phyloP scores from a whole-genome alignment of 2,888 invertebrate species.

The Pristionchus japonicus region DNA sequence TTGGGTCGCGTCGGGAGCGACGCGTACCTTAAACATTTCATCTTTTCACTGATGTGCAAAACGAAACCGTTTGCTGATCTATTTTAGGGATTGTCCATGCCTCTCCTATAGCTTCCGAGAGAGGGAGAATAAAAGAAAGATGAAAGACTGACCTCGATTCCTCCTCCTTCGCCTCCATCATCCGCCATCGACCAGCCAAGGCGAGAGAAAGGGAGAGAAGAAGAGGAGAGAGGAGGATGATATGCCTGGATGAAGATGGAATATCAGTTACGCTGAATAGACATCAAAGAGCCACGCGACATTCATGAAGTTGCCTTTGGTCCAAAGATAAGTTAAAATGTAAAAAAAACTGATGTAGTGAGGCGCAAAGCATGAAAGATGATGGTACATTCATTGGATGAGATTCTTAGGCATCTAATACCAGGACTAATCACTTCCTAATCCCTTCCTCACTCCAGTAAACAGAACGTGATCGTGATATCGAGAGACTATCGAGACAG shows the following conservation, averaged over 20 bases:
- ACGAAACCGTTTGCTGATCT: too few species aligned
- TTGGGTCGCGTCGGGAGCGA: not conserved
- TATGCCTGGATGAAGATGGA: not conserved
- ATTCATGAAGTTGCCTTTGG: too few species aligned
- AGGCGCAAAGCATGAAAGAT: too few species aligned
- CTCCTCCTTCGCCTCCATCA: not conserved
- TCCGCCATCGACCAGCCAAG: slow-evolving; percentile 13
- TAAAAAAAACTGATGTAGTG: too few species aligned
- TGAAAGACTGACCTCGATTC: not conserved
- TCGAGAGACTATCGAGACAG: not conserved
- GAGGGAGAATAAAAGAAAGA: not conserved
- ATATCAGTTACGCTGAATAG: not conserved
- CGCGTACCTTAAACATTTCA: not conserved
- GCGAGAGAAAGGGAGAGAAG: not conserved
- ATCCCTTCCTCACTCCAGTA: not conserved
- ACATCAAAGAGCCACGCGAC: too few species aligned
- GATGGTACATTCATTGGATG: too few species aligned
- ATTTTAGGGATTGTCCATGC: too few species aligned
- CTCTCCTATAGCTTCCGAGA: too few species aligned
- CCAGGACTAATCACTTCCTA: not conserved
- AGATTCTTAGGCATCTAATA: too few species aligned
- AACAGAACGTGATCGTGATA: not conserved
- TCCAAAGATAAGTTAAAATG: too few species aligned
- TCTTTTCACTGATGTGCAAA: too few species aligned
- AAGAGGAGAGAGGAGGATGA: not conserved